Evolutionary conservation across 2,888 invertebrate species (phyloP).

Genomic region (Athalia rosae): DNA sequence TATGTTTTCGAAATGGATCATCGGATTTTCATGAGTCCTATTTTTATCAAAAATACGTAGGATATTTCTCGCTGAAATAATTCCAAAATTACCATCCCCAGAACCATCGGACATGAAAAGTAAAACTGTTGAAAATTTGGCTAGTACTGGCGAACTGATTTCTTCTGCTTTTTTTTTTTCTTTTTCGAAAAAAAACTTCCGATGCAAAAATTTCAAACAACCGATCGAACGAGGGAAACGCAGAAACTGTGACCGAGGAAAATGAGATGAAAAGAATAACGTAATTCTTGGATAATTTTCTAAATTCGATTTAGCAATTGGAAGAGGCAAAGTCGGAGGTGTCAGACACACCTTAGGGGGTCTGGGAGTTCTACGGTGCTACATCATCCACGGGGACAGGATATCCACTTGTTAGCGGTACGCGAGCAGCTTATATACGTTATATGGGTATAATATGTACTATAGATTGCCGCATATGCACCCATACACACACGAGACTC

Average conservation of each 20-base stretch:
- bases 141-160: no score
- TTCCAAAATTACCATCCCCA: no score
- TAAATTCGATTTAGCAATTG: constrained; percentile 43
- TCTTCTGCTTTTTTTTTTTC: no score
- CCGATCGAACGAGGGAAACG: neutral
- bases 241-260: neutral
- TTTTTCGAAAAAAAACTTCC: neutral
- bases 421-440: constrained; percentile 59
- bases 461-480: no score
- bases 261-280: neutral
- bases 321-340: constrained; percentile 67
- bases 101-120: no score
- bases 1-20: no score
- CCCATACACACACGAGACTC: constrained; percentile 52
- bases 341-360: constrained; percentile 70
- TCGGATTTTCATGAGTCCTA: no score
- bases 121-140: no score
- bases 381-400: constrained; percentile 71
- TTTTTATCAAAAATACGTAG: no score
- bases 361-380: constrained; percentile 67
- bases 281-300: constrained; percentile 11
- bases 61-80: no score
- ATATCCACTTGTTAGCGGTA: constrained; percentile 72
- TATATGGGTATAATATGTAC: no score
- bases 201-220: no score